Evolutionary conservation across 2,113 vertebrate genomes (phyloP).

Genomic region (Sitta europaea): DNA sequence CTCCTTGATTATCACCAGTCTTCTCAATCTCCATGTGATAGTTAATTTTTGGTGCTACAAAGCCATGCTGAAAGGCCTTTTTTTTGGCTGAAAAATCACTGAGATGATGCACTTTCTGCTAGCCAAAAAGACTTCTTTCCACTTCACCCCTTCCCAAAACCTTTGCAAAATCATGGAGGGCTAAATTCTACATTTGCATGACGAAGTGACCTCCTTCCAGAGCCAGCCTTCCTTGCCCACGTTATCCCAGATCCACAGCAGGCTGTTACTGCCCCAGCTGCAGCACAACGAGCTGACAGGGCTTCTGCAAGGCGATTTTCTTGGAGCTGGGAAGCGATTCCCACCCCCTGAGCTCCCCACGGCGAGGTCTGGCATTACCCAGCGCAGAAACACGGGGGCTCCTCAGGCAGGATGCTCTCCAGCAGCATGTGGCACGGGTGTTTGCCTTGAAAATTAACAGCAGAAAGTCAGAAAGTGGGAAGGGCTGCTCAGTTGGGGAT

Average conservation of each 20-base stretch:
- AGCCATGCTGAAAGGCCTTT: accelerated
- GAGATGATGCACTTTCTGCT: accelerated
- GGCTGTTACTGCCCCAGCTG: not conserved
- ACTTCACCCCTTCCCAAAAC: not conserved
- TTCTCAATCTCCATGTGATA: accelerated
- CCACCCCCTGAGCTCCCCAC: not conserved
- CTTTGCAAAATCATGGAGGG: accelerated
- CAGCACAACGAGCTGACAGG: not conserved
- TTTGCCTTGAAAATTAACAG: not conserved
- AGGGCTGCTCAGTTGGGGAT: not conserved
- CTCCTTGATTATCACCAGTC: not conserved
- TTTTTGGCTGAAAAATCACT: not conserved
- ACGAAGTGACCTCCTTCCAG: not conserved
- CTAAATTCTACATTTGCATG: not conserved
- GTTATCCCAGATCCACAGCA: not conserved
- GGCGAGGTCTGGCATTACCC: accelerated
- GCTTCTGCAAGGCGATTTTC: accelerated
- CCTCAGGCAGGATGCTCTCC: not conserved
- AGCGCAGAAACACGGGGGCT: accelerated
- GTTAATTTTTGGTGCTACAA: not conserved
- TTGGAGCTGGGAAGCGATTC: not conserved
- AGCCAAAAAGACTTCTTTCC: not conserved
- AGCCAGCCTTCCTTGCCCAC: not conserved
- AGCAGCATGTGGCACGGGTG: accelerated
- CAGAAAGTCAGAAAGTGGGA: not conserved